A percentile compares a stretch with the other conserved stretches of the same genome.
Conservation (phyloP, 1,140 invertebrate genomes). For the Cryptotermes secundus region DNA sequence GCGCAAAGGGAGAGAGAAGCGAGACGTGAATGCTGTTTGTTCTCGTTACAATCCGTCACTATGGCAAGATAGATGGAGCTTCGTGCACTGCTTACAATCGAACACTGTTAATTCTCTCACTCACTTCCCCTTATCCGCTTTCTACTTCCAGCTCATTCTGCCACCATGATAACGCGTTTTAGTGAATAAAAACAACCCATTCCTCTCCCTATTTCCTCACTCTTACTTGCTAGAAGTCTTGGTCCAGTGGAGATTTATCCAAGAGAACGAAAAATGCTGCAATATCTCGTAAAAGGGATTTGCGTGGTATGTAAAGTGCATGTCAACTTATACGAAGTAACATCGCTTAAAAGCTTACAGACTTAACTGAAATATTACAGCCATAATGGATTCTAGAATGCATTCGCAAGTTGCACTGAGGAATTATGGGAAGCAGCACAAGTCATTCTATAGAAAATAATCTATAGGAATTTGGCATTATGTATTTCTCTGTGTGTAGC, state of each 20-base stretch:
- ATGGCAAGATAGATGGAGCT: conserved; percentile 14
- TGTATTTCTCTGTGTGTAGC: no score
- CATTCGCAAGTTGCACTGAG: no score
- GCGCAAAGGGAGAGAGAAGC: neutral
- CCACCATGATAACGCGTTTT: conserved; percentile 4
- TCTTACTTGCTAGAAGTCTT: neutral
- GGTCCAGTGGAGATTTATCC: neutral
- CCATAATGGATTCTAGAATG: no score
- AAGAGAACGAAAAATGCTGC: no score
- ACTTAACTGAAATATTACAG: no score
- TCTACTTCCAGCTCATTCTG: neutral
- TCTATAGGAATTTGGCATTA: no score
- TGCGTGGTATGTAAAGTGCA: no score
- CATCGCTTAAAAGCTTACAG: no score
- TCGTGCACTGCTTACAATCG: neutral
- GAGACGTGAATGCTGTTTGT: conserved; percentile 12
- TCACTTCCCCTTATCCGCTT: neutral
- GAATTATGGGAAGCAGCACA: no score
- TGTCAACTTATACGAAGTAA: no score
- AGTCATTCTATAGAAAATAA: no score
- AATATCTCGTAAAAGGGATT: no score
- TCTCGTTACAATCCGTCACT: conserved; percentile 20
- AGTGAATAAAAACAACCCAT: neutral
- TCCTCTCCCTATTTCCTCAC: neutral
- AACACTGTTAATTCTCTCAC: neutral